Conservation (phyloP, 2,113 vertebrate species). For the Mustela nigripes region DNA sequence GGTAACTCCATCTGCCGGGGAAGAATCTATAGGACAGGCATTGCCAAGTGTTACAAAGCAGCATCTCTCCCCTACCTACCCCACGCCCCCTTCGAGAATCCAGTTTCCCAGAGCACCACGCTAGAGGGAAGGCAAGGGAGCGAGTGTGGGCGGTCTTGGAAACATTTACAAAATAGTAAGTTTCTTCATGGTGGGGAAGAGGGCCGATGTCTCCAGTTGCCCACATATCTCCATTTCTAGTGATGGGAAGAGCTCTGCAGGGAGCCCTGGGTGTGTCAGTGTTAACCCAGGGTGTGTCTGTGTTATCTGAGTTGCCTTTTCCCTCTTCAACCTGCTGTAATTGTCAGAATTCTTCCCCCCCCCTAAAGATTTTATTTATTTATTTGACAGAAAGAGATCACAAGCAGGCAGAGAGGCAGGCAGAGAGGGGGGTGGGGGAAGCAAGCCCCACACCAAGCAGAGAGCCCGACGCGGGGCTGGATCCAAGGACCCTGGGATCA, state of each 20-base stretch:
- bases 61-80: neutral
- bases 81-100: neutral
- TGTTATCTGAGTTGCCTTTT: neutral
- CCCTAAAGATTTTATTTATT: too few relatives aligned
- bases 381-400: too few relatives aligned
- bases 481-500: too few relatives aligned
- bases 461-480: too few relatives aligned
- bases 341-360: neutral
- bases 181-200: neutral
- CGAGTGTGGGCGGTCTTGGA: neutral
- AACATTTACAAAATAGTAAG: neutral
- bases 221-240: neutral
- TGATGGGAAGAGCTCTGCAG: too few relatives aligned
- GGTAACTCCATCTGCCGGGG: neutral
- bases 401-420: too few relatives aligned
- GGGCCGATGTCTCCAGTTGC: neutral
- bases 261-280: neutral
- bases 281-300: neutral
- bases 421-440: accelerated
- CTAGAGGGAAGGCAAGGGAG: neutral
- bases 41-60: neutral
- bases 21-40: neutral
- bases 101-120: neutral
- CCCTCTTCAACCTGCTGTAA: neutral
- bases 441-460: too few relatives aligned